phyloP scores from a whole-genome alignment of 2,888 invertebrate species.

The Allygus modestus region DNA sequence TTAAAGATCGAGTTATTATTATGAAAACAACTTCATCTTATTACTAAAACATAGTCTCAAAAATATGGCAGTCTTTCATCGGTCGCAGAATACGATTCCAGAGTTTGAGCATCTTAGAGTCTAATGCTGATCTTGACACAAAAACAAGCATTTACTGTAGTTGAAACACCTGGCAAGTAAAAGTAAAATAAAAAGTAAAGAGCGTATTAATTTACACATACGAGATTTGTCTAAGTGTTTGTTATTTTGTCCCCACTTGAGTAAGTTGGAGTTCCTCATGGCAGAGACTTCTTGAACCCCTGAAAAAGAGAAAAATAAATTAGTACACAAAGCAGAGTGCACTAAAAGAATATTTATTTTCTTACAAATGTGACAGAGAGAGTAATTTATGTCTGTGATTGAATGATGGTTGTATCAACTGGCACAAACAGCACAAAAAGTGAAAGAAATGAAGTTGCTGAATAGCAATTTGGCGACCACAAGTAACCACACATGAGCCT shows the following conservation, averaged over 20 bases:
- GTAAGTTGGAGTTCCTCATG: constrained; percentile 78
- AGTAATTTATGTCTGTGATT: no score
- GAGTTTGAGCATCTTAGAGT: no score
- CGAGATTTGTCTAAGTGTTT: constrained; percentile 74
- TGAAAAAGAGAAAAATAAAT: constrained; percentile 6
- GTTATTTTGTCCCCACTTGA: constrained; percentile 79
- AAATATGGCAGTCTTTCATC: no score
- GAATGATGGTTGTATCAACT: neutral
- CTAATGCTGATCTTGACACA: no score
- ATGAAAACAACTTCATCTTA: no score
- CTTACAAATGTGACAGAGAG: no score
- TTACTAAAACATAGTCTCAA: no score
- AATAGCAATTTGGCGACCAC: constrained; percentile 7
- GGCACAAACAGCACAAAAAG: neutral
- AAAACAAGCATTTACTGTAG: neutral
- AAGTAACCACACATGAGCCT: constrained; percentile 10
- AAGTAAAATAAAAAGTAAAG: neutral
- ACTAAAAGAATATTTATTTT: no score
- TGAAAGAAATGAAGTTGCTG: neutral
- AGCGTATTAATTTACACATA: constrained; percentile 49
- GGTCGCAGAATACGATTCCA: no score
- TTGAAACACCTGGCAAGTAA: neutral
- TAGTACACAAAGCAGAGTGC: neutral
- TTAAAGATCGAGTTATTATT: no score
- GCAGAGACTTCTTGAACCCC: constrained; percentile 63